A percentile compares a stretch with the other conserved stretches of the same genome.
phyloP scores from a whole-genome alignment of 2,797 vertebrate genomes.

The Antennarius maculatus region DNA sequence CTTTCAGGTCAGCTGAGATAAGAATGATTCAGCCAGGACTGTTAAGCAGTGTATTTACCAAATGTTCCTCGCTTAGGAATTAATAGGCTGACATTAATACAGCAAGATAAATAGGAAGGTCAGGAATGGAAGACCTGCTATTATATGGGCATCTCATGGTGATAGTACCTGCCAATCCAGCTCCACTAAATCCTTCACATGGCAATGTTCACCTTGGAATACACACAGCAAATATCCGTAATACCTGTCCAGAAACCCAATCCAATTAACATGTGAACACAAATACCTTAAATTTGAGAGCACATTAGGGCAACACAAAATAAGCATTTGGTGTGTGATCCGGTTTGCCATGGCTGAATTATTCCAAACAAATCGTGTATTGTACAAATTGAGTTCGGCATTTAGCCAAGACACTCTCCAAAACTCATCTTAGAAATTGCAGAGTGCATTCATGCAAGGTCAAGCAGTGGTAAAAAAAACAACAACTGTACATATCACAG shows the following conservation, averaged over 20 bases:
- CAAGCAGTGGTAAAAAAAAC: slow-evolving; percentile 28
- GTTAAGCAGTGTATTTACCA: slow-evolving; percentile 91
- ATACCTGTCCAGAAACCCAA: slow-evolving; percentile 46
- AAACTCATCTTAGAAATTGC: slow-evolving; percentile 67
- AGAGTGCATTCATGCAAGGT: slow-evolving; percentile 53
- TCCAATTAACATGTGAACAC: slow-evolving; percentile 59
- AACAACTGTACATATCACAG: background rate
- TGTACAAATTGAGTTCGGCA: slow-evolving; percentile 45
- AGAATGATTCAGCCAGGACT: slow-evolving; percentile 88
- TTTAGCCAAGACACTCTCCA: slow-evolving; percentile 35
- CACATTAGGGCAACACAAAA: slow-evolving; percentile 60
- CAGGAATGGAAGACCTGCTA: slow-evolving; percentile 82
- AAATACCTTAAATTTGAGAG: slow-evolving; percentile 49
- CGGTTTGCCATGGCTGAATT: slow-evolving; percentile 55
- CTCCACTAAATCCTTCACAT: slow-evolving; percentile 84
- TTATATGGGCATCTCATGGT: slow-evolving; percentile 87
- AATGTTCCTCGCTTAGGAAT: slow-evolving; percentile 89
- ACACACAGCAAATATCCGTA: slow-evolving; percentile 53
- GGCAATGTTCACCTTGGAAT: slow-evolving; percentile 72
- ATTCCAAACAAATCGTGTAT: slow-evolving; percentile 61
- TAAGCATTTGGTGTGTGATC: slow-evolving; percentile 50
- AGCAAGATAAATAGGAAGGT: slow-evolving; percentile 94
- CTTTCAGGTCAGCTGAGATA: slow-evolving; percentile 93
- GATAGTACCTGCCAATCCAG: slow-evolving; percentile 90
- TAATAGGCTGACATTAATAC: slow-evolving; percentile 98